A percentile compares a stretch with the other conserved stretches of the same genome.
Conservation (phyloP, 2,888 invertebrate species). For the Theristus sp. region DNA sequence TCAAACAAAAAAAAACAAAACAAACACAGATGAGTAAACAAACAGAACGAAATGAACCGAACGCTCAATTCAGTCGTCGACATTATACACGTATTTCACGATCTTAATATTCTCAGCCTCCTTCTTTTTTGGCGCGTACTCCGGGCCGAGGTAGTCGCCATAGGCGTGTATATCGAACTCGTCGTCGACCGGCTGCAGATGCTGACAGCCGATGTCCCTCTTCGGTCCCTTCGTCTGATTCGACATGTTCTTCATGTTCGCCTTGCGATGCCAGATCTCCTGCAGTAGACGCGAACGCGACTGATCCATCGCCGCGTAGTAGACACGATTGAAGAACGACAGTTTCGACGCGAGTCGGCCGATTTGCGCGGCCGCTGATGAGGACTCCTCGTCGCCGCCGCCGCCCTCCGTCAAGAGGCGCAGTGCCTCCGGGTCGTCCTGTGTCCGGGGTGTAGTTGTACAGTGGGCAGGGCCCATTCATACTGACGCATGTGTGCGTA, state of each 20-base stretch:
- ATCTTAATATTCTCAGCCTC: neutral
- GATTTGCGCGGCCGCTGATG: neutral
- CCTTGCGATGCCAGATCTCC: neutral
- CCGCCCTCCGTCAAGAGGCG: neutral
- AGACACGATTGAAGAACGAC: neutral
- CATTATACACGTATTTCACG: neutral
- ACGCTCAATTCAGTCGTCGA: too few species aligned
- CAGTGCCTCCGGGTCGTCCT: neutral
- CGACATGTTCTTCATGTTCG: neutral
- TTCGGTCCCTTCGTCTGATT: neutral
- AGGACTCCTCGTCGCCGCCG: neutral
- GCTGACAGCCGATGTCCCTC: neutral
- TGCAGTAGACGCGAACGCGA: neutral
- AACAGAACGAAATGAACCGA: too few species aligned
- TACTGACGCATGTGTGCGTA: too few species aligned
- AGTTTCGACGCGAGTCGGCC: neutral
- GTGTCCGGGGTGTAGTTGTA: too few species aligned
- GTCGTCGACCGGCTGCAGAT: neutral
- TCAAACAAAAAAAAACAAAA: too few species aligned
- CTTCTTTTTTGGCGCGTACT: neutral
- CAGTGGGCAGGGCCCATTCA: too few species aligned
- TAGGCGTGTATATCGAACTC: neutral
- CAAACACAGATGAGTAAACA: too few species aligned
- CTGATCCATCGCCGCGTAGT: neutral
- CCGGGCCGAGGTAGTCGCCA: neutral